phyloP scores from a whole-genome alignment of 2,797 vertebrate genomes.

The Coranthus polyacanthus region DNA sequence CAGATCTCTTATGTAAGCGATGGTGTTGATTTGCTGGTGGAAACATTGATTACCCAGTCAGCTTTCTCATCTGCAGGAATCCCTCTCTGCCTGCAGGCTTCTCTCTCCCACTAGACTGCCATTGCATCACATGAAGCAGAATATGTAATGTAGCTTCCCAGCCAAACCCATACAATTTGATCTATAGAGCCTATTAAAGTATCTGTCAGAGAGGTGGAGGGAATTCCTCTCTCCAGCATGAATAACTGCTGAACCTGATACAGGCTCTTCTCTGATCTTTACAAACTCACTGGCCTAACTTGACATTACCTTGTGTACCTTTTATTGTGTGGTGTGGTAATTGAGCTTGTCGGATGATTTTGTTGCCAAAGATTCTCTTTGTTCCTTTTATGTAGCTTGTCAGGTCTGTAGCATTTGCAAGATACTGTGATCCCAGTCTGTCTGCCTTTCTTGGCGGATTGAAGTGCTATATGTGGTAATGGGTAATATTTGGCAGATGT shows the following conservation, averaged over 20 bases:
- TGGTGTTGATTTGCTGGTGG: constrained; percentile 37
- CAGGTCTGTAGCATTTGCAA: neutral
- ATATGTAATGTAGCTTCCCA: constrained; percentile 47
- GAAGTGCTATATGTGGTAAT: neutral
- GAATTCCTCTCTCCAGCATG: constrained; percentile 35
- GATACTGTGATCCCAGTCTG: neutral
- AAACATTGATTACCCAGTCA: constrained; percentile 41
- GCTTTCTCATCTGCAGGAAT: constrained; percentile 44
- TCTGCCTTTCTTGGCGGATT: constrained; percentile 1
- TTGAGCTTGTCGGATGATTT: neutral
- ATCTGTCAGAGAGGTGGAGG: constrained; percentile 34
- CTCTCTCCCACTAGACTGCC: constrained; percentile 38
- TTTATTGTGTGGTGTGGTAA: neutral
- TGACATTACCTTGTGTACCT: neutral
- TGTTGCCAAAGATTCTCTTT: no score
- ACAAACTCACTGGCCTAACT: neutral
- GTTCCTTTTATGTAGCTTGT: neutral
- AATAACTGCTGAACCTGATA: constrained; percentile 24
- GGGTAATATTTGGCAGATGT: neutral
- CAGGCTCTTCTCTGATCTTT: constrained; percentile 7
- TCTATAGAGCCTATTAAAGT: constrained; percentile 45
- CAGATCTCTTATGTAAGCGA: constrained; percentile 24
- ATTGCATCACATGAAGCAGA: constrained; percentile 63
- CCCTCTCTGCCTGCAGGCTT: constrained; percentile 36
- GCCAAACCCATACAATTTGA: constrained; percentile 37